Percentiles rank a stretch among this genome's conserved stretches.
Conservation (phyloP, 1,140 invertebrate genomes). For the Coelopa frigida region DNA sequence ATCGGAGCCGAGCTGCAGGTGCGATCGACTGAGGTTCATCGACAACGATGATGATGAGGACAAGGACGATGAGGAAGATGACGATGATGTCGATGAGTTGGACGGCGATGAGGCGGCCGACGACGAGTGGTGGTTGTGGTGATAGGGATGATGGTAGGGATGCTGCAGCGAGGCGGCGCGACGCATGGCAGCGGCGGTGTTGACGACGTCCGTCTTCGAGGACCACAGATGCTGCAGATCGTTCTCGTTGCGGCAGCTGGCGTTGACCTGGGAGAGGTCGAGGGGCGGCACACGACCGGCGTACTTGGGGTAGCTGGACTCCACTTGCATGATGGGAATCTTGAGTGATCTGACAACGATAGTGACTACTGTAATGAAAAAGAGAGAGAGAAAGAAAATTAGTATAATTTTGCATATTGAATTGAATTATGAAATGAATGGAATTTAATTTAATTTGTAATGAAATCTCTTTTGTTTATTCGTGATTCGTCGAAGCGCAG, state of each 20-base stretch:
- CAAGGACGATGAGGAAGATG: constrained; percentile 24
- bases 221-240: constrained; percentile 24
- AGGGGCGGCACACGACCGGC: constrained; percentile 40
- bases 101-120: background rate
- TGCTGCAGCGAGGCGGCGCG: constrained; percentile 18
- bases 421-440: too few relatives aligned
- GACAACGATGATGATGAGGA: constrained; percentile 22
- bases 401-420: too few relatives aligned
- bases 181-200: constrained; percentile 4
- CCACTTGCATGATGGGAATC: constrained; percentile 31
- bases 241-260: constrained; percentile 14
- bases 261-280: constrained; percentile 33
- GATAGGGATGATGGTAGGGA: constrained; percentile 21
- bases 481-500: too few relatives aligned
- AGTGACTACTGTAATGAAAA: constrained; percentile 7
- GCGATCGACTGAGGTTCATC: constrained; percentile 21
- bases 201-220: constrained; percentile 12
- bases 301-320: constrained; percentile 38
- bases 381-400: background rate
- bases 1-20: constrained; percentile 34
- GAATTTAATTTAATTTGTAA: too few relatives aligned
- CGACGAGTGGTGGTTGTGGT: background rate
- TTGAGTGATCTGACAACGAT: constrained; percentile 13
- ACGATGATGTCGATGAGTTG: constrained; percentile 16
- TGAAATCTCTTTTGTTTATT: too few relatives aligned